Evolutionary conservation across 1,140 invertebrate genomes (phyloP).

Genomic region (silkworm (Bombyx mori)): DNA sequence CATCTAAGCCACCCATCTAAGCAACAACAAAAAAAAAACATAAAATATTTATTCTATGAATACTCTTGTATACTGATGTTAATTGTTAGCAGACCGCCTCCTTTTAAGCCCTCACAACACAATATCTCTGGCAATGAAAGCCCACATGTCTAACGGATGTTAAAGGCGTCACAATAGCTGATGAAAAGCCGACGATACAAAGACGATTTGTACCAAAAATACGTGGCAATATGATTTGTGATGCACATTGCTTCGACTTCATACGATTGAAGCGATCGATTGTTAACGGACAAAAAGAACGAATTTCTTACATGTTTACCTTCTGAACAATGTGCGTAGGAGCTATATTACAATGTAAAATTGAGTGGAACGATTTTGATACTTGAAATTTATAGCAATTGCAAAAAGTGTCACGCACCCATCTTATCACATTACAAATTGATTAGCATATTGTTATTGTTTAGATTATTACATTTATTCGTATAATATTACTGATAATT

Average conservation of each 20-base stretch:
- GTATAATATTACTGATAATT: too few species aligned
- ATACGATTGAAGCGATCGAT: slow-evolving; percentile 24
- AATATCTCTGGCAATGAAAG: slow-evolving; percentile 30
- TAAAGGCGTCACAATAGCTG: slow-evolving; percentile 37
- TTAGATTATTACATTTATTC: too few species aligned
- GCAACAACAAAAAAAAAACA: too few species aligned
- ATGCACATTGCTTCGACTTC: slow-evolving; percentile 16
- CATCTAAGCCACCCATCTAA: too few species aligned
- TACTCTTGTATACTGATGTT: too few species aligned
- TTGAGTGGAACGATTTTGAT: slow-evolving; percentile 22
- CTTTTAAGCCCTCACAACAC: slow-evolving; percentile 30
- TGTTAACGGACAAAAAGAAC: slow-evolving; percentile 36
- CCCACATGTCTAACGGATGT: slow-evolving; percentile 38
- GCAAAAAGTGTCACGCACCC: too few species aligned
- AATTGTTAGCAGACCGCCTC: slow-evolving; percentile 7
- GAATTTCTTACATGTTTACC: slow-evolving; percentile 42
- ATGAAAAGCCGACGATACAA: slow-evolving; percentile 27
- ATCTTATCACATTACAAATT: too few species aligned
- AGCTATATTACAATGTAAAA: slow-evolving; percentile 25
- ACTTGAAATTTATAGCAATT: slow-evolving; percentile 11
- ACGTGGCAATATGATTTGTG: slow-evolving; percentile 20
- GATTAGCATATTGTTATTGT: too few species aligned
- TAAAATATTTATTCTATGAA: too few species aligned
- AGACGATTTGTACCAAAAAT: slow-evolving; percentile 32
- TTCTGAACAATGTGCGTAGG: slow-evolving; percentile 41